Evolutionary conservation across 2,113 vertebrate species (phyloP).

Genomic region (Phaethornis superciliosus): DNA sequence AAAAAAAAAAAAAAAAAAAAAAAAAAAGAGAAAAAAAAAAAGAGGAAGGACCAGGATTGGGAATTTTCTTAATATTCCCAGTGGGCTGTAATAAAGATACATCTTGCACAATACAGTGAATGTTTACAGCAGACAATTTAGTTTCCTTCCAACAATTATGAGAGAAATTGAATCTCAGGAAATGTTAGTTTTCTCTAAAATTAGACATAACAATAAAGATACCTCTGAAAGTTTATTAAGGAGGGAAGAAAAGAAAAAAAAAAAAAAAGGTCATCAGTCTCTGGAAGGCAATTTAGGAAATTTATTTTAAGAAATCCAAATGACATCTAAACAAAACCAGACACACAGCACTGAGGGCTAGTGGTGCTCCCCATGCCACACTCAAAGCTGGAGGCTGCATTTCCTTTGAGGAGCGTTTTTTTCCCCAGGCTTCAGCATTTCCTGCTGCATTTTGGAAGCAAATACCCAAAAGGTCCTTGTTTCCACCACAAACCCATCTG

Average conservation of each 20-base stretch:
- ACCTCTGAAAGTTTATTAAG: constrained; percentile 78
- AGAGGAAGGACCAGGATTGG: constrained; percentile 44
- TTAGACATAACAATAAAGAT: constrained; percentile 92
- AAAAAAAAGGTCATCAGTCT: constrained; percentile 29
- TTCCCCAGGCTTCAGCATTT: background rate
- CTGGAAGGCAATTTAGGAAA: constrained; percentile 54
- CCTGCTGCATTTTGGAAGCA: background rate
- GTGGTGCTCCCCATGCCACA: fast-evolving
- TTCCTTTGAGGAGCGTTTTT: background rate
- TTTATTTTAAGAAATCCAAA: constrained; percentile 65
- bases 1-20: background rate
- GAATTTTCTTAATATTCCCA: constrained; percentile 68
- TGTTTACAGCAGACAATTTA: constrained; percentile 94
- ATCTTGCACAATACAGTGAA: constrained; percentile 85
- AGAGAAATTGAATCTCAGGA: constrained; percentile 99
- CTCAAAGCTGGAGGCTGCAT: background rate
- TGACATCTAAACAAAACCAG: constrained; percentile 50
- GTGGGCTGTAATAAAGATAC: constrained; percentile 72
- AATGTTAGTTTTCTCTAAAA: constrained; percentile 91
- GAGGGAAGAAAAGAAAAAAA: background rate
- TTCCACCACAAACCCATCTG: background rate
- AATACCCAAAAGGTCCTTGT: background rate
- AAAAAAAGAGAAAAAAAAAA: background rate
- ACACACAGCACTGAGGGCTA: background rate
- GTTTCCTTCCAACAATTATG: constrained; percentile 99